Evolutionary conservation across 2,888 invertebrate genomes (phyloP), one percentile per base, ranked within the genome.

Genomic region (Alloplasta piceator): DNA sequence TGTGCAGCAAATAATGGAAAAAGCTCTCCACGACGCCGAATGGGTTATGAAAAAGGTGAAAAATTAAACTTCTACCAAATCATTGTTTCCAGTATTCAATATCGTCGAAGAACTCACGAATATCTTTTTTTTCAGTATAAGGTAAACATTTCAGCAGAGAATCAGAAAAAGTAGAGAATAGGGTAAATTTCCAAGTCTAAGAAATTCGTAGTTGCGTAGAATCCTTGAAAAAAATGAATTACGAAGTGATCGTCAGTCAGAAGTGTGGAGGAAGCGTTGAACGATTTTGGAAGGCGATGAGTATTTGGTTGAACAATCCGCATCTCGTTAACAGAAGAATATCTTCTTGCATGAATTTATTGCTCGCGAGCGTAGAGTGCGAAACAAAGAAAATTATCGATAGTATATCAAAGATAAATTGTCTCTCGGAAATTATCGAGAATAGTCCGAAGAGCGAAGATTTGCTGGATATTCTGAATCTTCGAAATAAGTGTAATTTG

Each of bases 21-120:
- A 96, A 92, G 96, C 96, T 83, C 89, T 96, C 81, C 93, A 95
- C 86, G 96, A 97, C 93, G 95, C 95, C 82, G 94, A 96, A 87
- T 97, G 97, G 97, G 93, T 97, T 87, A 88, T 96, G 78, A 94
- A 95, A 90, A 97, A 97, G 94, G 96, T 96, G 92, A 4, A 55
- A 12, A 26, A 50, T 46, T 4, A 12, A 36, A 58, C 26, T 26
- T 3, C 26, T 26, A 26, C 1, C 26, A 26, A 26, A 26, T 10
- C 55, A 60, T 50, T 26, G 7, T 73, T 60, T 66, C 52, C 43
- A 9, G n/a, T 43, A 0, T 50, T 26, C 26, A 3, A 41, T 14
- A 14, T 75, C 14, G n/a, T 7, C 46, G 63, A 26, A 6, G 41
- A 16, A 41, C 48, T 48, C 38, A 4, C 7, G 52, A 60, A 58